A percentile compares a stretch with the other conserved stretches of the same genome.
Conservation (phyloP, 1,140 invertebrate genomes). For the Bicyclus anynana region DNA sequence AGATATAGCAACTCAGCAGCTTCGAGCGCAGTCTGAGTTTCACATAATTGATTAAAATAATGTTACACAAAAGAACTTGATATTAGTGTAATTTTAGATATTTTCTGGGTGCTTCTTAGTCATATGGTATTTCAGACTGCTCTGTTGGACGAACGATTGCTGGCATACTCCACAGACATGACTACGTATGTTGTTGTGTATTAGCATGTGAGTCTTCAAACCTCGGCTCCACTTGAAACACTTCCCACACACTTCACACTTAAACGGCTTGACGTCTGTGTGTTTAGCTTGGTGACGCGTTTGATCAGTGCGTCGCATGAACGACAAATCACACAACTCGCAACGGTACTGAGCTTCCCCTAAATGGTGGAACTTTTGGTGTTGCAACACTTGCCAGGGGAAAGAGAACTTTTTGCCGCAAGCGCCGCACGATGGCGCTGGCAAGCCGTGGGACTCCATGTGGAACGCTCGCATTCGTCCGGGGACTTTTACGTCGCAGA, state of each 20-base stretch:
- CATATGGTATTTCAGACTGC: neutral
- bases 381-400: conserved; percentile 29
- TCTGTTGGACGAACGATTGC: neutral
- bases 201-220: conserved; percentile 17
- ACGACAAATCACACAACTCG: conserved; percentile 50
- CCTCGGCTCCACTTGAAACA: conserved; percentile 30
- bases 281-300: conserved; percentile 75
- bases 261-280: conserved; percentile 61
- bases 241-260: conserved; percentile 48
- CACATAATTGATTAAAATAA: too few relatives aligned
- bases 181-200: conserved; percentile 7
- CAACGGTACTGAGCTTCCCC: conserved; percentile 53
- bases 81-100: too few relatives aligned
- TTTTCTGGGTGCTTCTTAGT: neutral
- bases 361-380: conserved; percentile 43
- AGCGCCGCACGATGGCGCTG: conserved; percentile 37
- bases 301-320: conserved; percentile 51
- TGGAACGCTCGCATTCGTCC: conserved; percentile 29
- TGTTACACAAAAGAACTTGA: too few relatives aligned
- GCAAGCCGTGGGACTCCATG: conserved; percentile 29
- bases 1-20: too few relatives aligned
- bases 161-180: neutral
- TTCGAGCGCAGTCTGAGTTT: too few relatives aligned
- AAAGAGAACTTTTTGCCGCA: conserved; percentile 40
- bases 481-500: conserved; percentile 31